Base-by-base conservation (phyloP, 2,113 vertebrate genomes). In the Canis aureus region DNA sequence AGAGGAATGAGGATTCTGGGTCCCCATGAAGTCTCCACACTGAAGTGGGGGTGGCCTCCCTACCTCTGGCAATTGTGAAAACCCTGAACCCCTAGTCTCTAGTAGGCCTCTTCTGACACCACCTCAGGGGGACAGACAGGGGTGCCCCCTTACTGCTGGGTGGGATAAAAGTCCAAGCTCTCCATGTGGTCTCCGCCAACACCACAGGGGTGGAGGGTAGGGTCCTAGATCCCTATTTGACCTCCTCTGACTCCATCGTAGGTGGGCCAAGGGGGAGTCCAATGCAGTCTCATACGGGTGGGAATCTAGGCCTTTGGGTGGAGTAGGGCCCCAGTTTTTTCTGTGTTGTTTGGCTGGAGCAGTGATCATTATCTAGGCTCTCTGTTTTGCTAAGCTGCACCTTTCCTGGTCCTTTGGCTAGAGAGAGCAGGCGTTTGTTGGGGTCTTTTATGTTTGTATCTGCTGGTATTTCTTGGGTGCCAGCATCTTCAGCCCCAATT, bases 221-320 rank as follows among this genome's bases (percentile, higher is more conserved):
- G 23, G 25, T 60, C 8, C n/a, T 22, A 23, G 27, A 29, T 53
- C 76, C 59, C 5, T 80, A n/a, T 57, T 84, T 76, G 59, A 22
- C 35, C n/a, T 86, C 74, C 59, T 83, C 55, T 59, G 73, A 69
- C 17, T 93, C 59, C 27, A 53, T 80, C 12, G 11, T 1, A 4
- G 32, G 12, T 0, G 29, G 3, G 11, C 8, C 3, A 1, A 0
- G 55, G 2, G 3, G 16, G 5, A 16, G 10, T 12, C 67, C 57
- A 51, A 32, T 66, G 20, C 3, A 79, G 5, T 15, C 81, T 60
- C 55, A 49, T 11, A 23, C 66, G 22, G 3, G 23, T 90, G 16
- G 43, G 10, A 25, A 23, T 57, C 35, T 16, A 38, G 53, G 73
- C 16, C 66, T 85, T 64, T 38, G 20, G 22, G 22, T 89, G 1